phyloP scores from a whole-genome alignment of 2,888 invertebrate species.

The Euspilapteryx auroguttella region DNA sequence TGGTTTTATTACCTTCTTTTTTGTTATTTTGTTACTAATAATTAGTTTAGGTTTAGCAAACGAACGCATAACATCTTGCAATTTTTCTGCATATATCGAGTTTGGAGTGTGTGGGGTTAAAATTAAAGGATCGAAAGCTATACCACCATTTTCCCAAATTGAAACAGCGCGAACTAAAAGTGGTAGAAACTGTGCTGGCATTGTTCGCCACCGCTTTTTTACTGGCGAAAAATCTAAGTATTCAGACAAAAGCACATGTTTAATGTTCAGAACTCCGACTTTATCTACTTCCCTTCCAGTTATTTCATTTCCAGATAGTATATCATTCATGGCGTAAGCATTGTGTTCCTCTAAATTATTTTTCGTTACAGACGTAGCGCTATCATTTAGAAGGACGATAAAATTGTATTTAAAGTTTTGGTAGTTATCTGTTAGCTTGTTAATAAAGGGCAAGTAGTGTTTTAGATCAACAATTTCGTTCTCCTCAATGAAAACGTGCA shows the following conservation, averaged over 20 bases:
- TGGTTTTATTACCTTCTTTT: conserved; percentile 6
- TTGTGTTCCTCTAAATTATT: conserved; percentile 27
- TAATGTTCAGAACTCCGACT: conserved; percentile 15
- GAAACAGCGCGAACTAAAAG: conserved; percentile 32
- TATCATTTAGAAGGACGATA: conserved; percentile 29
- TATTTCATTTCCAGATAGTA: conserved; percentile 18
- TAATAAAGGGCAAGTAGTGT: conserved; percentile 26
- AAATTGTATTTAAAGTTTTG: conserved; percentile 25
- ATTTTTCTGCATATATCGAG: conserved; percentile 22
- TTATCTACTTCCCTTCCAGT: conserved; percentile 9
- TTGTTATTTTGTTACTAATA: conserved; percentile 7
- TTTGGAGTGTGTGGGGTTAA: conserved; percentile 20
- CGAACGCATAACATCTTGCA: conserved; percentile 15
- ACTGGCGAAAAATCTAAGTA: conserved; percentile 34
- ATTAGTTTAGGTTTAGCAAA: conserved; percentile 1
- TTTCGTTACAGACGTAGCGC: conserved; percentile 9
- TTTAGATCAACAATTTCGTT: conserved; percentile 19
- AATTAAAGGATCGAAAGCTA: conserved; percentile 34
- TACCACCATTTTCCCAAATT: conserved; percentile 45
- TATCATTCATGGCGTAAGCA: conserved; percentile 26
- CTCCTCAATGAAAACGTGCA: conserved; percentile 28
- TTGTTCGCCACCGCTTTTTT: conserved; percentile 22
- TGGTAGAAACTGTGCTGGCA: conserved; percentile 24
- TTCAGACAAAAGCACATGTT: conserved; percentile 20
- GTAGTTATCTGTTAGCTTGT: conserved; percentile 24